Evolutionary conservation across 2,797 vertebrate species (phyloP).

Genomic region (Tamandua tetradactyla): DNA sequence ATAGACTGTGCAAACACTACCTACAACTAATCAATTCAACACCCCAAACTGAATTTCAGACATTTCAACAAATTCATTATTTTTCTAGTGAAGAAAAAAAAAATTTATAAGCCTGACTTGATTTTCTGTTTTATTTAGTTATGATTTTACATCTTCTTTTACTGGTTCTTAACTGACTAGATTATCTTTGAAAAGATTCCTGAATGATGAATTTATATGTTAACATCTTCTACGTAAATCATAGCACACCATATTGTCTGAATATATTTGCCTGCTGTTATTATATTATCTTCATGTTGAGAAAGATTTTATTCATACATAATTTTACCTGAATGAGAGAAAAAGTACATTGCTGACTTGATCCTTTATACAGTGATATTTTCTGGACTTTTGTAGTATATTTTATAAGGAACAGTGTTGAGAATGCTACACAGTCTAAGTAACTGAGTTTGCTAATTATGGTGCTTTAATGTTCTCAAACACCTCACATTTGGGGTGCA

Average conservation of each 20-base stretch:
- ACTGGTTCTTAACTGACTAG: not conserved
- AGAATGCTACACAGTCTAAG: not conserved
- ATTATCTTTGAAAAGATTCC: not conserved
- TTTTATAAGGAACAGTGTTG: not conserved
- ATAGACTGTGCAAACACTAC: not conserved
- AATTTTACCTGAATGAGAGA: not conserved
- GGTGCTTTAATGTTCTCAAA: not conserved
- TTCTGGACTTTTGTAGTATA: not conserved
- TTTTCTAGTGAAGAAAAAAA: constrained; percentile 54
- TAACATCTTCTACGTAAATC: not conserved
- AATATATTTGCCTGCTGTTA: not conserved
- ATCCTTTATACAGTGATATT: not conserved
- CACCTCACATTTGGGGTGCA: not conserved
- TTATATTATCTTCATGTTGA: not conserved
- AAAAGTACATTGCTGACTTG: not conserved
- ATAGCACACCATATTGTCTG: not conserved
- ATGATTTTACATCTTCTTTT: not conserved
- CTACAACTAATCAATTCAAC: not conserved
- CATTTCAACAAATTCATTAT: constrained; percentile 6
- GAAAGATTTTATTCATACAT: not conserved
- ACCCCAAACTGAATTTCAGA: constrained; percentile 1
- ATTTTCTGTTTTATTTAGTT: not conserved
- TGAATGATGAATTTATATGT: not conserved
- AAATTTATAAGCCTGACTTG: not conserved
- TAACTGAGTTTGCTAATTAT: not conserved